A percentile compares a stretch with the other conserved stretches of the same genome.
phyloP scores from a whole-genome alignment of 2,113 vertebrate genomes.

The Urocynchramus pylzowi region DNA sequence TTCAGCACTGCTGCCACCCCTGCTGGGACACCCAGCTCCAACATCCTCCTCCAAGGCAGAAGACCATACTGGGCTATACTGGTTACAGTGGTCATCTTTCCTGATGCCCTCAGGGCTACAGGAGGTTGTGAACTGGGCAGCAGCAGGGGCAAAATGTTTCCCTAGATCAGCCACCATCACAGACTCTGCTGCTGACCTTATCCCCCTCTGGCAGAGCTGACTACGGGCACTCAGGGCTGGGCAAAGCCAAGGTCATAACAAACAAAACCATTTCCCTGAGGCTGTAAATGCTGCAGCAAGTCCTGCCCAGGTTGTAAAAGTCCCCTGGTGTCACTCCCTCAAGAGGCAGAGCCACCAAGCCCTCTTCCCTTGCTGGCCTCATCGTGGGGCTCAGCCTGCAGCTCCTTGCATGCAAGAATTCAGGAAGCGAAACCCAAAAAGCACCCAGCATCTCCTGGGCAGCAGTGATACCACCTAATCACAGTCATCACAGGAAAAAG shows the following conservation, averaged over 20 bases:
- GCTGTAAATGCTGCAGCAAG: background rate
- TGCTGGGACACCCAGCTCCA: background rate
- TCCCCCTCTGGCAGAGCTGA: background rate
- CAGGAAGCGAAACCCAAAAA: background rate
- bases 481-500: background rate
- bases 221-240: background rate
- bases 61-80: background rate
- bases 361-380: background rate
- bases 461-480: background rate
- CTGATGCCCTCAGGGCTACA: rapidly evolving
- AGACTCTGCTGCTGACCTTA: background rate
- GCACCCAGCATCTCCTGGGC: rapidly evolving
- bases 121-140: background rate
- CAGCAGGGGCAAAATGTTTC: rapidly evolving
- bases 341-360: background rate
- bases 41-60: background rate
- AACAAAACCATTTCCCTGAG: background rate
- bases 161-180: background rate
- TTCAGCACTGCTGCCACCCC: background rate
- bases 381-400: background rate
- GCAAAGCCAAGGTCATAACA: background rate
- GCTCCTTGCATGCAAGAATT: background rate
- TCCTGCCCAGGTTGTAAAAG: background rate
- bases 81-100: background rate
- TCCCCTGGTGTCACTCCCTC: background rate